These are phyloP conservation scores for Oegoconia quadripuncta DNA, from an alignment of 2,888 invertebrate genomes.

Conservation along the genomic window DNA sequence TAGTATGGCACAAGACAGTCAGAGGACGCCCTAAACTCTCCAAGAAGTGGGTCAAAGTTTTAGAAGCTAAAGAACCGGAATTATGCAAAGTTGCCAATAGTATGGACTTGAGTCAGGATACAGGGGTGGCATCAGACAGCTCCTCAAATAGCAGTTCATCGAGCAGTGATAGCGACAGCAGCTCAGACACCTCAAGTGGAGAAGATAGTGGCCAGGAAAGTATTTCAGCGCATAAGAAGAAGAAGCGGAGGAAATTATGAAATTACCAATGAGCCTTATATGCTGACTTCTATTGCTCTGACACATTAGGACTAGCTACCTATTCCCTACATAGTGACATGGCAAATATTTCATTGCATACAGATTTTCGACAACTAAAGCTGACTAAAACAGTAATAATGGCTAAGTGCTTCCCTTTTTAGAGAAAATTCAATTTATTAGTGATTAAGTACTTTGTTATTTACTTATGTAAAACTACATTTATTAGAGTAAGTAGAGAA, in stretches of 20 bases:
- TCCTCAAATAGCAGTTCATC: conserved; percentile 93
- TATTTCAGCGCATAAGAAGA: conserved; percentile 90
- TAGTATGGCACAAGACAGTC: conserved; percentile 99
- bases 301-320: conserved; percentile 37
- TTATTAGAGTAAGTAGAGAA: too few relatives aligned
- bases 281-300: conserved; percentile 25
- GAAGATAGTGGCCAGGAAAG: conserved; percentile 94
- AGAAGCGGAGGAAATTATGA: conserved; percentile 82
- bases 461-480: too few relatives aligned
- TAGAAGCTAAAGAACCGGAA: conserved; percentile 86
- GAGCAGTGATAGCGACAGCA: conserved; percentile 81
- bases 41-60: conserved; percentile 90
- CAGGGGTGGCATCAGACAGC: conserved; percentile 96
- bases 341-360: conserved; percentile 27
- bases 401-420: too few relatives aligned
- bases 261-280: conserved; percentile 43
- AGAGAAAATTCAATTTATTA: too few relatives aligned
- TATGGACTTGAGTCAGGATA: conserved; percentile 91
- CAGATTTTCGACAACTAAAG: too few relatives aligned
- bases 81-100: conserved; percentile 88
- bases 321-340: too few relatives aligned
- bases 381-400: too few relatives aligned
- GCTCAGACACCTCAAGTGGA: conserved; percentile 77
- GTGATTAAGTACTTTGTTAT: too few relatives aligned
- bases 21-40: conserved; percentile 97